Base-by-base conservation (phyloP, 1,140 invertebrate species). In the Coptotermes formosanus region DNA sequence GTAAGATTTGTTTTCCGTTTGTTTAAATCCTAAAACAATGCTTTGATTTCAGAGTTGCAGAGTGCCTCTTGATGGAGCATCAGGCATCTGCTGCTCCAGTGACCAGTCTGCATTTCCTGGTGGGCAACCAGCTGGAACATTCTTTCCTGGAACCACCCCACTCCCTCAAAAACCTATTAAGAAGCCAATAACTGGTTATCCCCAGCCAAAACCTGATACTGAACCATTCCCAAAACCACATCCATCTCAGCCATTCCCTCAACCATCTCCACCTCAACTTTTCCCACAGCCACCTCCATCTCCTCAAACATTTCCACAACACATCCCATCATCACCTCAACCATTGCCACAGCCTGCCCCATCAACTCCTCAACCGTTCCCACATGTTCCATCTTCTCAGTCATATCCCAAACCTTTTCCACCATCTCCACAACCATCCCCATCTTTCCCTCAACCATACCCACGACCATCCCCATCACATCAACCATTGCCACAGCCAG, bases 401-500 rank as follows among this genome's bases (percentile, higher is more conserved):
- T 45, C 4, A 23, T 75, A 23, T 82, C 82, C 85, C 44, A 84
- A 87, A 32, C 64, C 64, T n/a, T 83, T 14, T 11, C 64, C 85
- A 43, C 45, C 69, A 23, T 43, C 69, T 43, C 75, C 86, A n/a
- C 83, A 86, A 38, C 87, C 86, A 44, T 87, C 85, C 30, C 86
- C 82, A 69, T 83, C 44, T 21, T 87, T 88, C 19, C 86, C 83
- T 32, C 86, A 87, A 14, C 88, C 87, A 83, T 48, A 85, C 9
- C 59, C 84, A 44, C 83, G 87, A 82, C 86, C 88, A 85, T 64
- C 86, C 82, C n/a, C n/a, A n/a, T n/a, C n/a, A n/a, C n/a, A n/a
- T n/a, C 85, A 38, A 82, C 45, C 85, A 55, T 64, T 52, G 55
- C 64, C 87, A n/a, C 44, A 48, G 7, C 38, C 43, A 30, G 14